phyloP scores from a whole-genome alignment of 2,888 invertebrate genomes.

The Galerucella calmariensis region DNA sequence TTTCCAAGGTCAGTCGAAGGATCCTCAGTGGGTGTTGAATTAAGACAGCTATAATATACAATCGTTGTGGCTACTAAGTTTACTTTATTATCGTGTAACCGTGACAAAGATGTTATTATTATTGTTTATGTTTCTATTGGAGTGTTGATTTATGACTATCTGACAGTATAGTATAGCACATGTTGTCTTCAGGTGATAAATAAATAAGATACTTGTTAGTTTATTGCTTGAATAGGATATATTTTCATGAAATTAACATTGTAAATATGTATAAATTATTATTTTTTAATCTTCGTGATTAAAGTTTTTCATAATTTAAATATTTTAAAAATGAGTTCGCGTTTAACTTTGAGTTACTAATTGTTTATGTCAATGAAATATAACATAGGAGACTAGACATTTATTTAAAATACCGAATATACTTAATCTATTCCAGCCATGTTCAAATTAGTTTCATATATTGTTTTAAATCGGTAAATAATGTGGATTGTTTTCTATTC shows the following conservation, averaged over 20 bases:
- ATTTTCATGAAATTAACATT: neutral
- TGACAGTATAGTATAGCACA: neutral
- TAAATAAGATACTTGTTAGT: neutral
- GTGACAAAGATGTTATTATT: constrained; percentile 38
- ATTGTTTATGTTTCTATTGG: constrained; percentile 25
- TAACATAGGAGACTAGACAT: too few species aligned
- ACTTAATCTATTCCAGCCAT: too few species aligned
- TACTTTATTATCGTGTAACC: constrained; percentile 44
- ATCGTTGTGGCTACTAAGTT: constrained; percentile 43
- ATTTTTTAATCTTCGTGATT: too few species aligned
- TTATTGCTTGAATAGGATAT: neutral
- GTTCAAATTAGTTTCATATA: too few species aligned
- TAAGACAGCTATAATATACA: constrained; percentile 30
- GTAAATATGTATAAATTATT: neutral
- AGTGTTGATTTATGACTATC: constrained; percentile 26
- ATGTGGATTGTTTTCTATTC: too few species aligned
- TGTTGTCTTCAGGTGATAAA: neutral
- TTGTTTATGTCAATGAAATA: too few species aligned
- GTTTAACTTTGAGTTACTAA: too few species aligned
- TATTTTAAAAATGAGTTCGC: too few species aligned
- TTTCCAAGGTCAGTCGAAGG: constrained; percentile 22
- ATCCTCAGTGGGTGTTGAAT: constrained; percentile 34
- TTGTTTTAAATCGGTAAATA: too few species aligned
- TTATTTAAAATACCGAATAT: too few species aligned
- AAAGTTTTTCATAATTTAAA: too few species aligned